Evolutionary conservation across 2,113 vertebrate genomes (phyloP), one percentile per base, ranked within the genome.

Genomic region (Rostratula benghalensis): DNA sequence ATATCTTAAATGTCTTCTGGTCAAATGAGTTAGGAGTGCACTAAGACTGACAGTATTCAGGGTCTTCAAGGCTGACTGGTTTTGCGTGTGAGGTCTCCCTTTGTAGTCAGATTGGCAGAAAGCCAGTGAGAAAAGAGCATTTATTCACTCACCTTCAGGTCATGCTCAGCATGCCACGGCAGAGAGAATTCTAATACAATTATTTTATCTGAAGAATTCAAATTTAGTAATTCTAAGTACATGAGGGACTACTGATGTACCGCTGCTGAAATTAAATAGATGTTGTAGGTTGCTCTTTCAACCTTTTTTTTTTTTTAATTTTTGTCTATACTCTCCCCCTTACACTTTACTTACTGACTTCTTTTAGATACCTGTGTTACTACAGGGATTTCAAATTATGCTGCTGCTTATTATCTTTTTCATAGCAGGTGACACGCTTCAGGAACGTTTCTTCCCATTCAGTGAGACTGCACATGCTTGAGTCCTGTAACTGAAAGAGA

Each of bases 161-260:
- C 5, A 22, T 95, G 92, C 94, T 97, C 94, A 92, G 87, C 94
- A 74, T 97, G 87, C 77, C 35, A 19, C 92, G 71, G 81, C n/a
- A 63, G 88, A 93, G 92, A 92, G 95, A 96, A 84, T 96, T 86
- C 96, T 96, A 95, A 95, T 96, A 59, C 89, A 95, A 61, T 94
- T 13, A 74, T 96, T 97, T 97, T 93, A 76, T 96, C 78, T 90
- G 83, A 96, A 90, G 86, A 82, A 75, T 92, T 97, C 76, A 90
- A 83, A 94, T 93, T 95, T 87, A 95, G 87, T 88, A 81, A 87
- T 59, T 41, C 50, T 57, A 31, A 93, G n/a, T 93, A 74, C 28
- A 22, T 95, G 75, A 90, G 65, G 76, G 80, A 81, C 84, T 73
- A 65, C 76, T 95, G 93, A 74, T 81, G 70, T 79, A 83, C 57